Conservation (phyloP, 2,113 vertebrate species). For the Crotalus viridis region DNA sequence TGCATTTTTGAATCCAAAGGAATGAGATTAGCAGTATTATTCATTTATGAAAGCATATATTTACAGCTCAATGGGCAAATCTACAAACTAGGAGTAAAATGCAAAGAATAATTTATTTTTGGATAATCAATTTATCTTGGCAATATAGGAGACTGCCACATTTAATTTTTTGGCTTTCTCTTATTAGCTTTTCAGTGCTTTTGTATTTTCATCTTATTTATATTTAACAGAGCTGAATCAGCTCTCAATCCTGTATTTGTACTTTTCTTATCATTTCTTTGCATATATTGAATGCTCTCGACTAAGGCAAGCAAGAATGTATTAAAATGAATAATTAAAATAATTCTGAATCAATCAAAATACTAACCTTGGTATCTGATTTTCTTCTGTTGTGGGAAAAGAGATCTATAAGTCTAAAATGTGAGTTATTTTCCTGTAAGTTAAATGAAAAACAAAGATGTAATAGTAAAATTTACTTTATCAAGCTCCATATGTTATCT, state of each 20-base stretch:
- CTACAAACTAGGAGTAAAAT: background rate
- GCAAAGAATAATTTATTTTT: background rate
- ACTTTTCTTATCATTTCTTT: constrained; percentile 11
- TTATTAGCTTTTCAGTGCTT: constrained; percentile 22
- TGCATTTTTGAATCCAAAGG: background rate
- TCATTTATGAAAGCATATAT: background rate
- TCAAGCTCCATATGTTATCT: background rate
- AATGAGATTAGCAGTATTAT: background rate
- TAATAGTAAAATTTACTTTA: background rate
- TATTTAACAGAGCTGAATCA: background rate
- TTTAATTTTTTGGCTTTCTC: constrained; percentile 3
- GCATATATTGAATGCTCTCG: background rate
- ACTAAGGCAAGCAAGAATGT: background rate
- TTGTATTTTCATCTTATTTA: background rate
- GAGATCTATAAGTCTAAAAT: background rate
- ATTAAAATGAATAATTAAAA: constrained; percentile 9
- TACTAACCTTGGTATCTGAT: background rate
- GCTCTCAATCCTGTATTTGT: constrained; percentile 17
- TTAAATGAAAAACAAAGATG: background rate
- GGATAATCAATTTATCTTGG: background rate
- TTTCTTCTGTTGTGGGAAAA: background rate
- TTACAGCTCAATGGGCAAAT: background rate
- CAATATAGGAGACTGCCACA: background rate
- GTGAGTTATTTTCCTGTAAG: background rate
- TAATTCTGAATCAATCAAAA: background rate